Percentiles rank a stretch among this genome's conserved stretches.
phyloP scores from a whole-genome alignment of 2,888 invertebrate species.

The Plagiodera versicolora region DNA sequence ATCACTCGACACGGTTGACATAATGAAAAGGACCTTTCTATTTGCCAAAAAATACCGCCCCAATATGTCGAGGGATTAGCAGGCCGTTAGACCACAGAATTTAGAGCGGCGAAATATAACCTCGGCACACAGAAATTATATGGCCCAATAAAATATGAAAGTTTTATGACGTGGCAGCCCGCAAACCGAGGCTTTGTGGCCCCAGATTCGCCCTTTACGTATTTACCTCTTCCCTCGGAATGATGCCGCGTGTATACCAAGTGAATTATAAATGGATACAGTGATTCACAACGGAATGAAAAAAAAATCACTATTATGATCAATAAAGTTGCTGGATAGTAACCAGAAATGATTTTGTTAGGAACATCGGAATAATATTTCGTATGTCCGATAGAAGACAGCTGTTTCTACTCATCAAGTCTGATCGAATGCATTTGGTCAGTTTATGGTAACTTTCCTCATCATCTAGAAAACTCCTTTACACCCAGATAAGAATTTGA shows the following conservation, averaged over 20 bases:
- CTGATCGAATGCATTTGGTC: too few relatives aligned
- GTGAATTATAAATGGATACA: background rate
- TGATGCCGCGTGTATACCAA: background rate
- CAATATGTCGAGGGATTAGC: conserved; percentile 27
- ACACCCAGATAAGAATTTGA: too few relatives aligned
- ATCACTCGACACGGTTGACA: background rate
- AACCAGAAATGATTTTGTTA: too few relatives aligned
- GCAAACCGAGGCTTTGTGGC: conserved; percentile 32
- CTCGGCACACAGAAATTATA: conserved; percentile 33
- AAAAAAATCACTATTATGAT: too few relatives aligned
- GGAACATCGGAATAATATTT: too few relatives aligned
- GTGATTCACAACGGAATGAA: too few relatives aligned
- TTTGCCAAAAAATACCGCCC: conserved; percentile 21
- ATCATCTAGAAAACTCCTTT: too few relatives aligned
- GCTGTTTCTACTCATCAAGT: too few relatives aligned
- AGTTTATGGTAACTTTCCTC: too few relatives aligned
- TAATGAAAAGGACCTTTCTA: background rate
- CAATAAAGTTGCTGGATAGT: too few relatives aligned
- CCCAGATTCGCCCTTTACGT: conserved; percentile 35
- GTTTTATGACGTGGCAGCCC: conserved; percentile 40
- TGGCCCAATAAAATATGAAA: conserved; percentile 43
- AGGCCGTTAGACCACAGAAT: conserved; percentile 23
- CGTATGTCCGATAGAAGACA: too few relatives aligned
- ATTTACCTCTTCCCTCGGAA: conserved; percentile 28
- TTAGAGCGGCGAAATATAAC: conserved; percentile 24